A percentile compares a stretch with the other conserved stretches of the same genome.
Evolutionary conservation across 2,797 vertebrate species (phyloP).

Genomic region (Hypotaenidia okinawae): DNA sequence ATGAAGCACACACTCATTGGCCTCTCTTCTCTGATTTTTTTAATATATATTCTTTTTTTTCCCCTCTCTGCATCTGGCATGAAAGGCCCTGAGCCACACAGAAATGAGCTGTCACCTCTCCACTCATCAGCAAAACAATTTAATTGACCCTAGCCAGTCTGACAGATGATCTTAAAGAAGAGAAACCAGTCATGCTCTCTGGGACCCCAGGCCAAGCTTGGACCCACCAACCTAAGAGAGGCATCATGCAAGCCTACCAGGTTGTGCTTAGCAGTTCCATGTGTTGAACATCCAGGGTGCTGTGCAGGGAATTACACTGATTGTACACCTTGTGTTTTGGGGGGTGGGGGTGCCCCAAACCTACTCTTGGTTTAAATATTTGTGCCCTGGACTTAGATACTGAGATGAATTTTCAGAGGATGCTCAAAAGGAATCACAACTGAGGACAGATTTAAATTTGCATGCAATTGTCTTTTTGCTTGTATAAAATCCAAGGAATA

Average conservation of each 20-base stretch:
- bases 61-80: not conserved
- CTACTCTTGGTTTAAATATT: not conserved
- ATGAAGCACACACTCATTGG: not conserved
- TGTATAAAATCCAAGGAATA: not conserved
- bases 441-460: not conserved
- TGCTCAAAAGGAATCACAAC: not conserved
- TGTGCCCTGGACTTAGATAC: not conserved
- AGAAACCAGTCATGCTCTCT: not conserved
- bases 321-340: not conserved
- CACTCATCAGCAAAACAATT: not conserved
- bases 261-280: not conserved
- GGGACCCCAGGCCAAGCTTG: not conserved
- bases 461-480: not conserved
- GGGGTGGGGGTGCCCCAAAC: not conserved
- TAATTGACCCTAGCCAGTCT: not conserved
- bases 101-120: not conserved
- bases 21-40: not conserved
- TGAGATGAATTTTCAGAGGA: not conserved
- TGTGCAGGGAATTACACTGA: not conserved
- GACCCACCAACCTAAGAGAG: not conserved
- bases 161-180: not conserved
- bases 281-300: not conserved
- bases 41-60: not conserved
- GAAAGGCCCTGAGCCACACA: not conserved
- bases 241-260: not conserved